Percentiles rank a stretch among this genome's conserved stretches.
These are phyloP conservation scores for Eulemur mongoz DNA, from an alignment of 2,797 vertebrate genomes.

Conservation along the genomic window DNA sequence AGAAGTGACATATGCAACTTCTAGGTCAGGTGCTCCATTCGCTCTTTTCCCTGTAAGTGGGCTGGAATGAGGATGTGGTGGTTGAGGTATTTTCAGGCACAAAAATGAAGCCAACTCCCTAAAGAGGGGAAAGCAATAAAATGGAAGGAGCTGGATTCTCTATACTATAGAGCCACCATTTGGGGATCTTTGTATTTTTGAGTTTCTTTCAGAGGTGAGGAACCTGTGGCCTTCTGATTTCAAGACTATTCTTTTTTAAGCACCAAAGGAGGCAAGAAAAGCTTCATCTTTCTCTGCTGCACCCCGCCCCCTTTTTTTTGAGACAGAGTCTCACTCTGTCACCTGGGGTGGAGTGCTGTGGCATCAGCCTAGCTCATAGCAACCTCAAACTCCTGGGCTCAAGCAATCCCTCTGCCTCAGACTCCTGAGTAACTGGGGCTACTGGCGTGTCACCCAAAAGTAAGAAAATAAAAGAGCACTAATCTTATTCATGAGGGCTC, in stretches of 20 bases:
- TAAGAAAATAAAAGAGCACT: not conserved
- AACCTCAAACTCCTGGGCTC: too few species aligned
- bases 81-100: not conserved
- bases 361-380: too few species aligned
- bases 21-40: not conserved
- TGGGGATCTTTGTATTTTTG: not conserved
- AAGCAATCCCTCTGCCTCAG: too few species aligned
- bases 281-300: not conserved
- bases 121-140: not conserved
- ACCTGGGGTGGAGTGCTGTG: too few species aligned
- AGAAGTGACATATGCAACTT: not conserved
- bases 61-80: not conserved
- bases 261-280: too few species aligned
- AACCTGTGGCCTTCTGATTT: too few species aligned
- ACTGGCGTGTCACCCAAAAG: too few species aligned
- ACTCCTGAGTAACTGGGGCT: too few species aligned
- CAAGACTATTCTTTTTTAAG: too few species aligned
- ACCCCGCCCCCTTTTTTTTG: too few species aligned
- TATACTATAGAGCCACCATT: not conserved
- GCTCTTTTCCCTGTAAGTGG: not conserved
- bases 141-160: not conserved
- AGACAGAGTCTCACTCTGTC: too few species aligned
- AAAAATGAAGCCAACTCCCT: slow-evolving; percentile 7
- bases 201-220: not conserved
- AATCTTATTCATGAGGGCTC: not conserved